phyloP scores from a whole-genome alignment of 2,888 invertebrate species.

The Chymomyza caudatula region DNA sequence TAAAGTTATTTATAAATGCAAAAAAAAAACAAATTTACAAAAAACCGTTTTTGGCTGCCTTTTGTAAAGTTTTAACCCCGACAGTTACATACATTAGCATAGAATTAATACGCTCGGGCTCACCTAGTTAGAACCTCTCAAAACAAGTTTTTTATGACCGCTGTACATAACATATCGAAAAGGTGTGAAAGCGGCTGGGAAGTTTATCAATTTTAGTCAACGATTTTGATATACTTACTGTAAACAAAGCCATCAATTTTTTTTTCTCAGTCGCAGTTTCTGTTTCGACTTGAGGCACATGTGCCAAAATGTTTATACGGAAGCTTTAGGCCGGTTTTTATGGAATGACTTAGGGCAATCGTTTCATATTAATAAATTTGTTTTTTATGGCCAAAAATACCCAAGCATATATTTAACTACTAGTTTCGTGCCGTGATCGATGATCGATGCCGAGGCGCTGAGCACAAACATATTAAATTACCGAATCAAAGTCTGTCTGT shows the following conservation, averaged over 20 bases:
- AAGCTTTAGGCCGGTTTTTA: conserved; percentile 15
- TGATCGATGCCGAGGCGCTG: conserved; percentile 25
- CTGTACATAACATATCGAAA: background rate
- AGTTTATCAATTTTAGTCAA: conserved; percentile 8
- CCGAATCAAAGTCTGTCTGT: conserved; percentile 23
- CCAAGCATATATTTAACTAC: background rate
- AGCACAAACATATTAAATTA: conserved; percentile 51
- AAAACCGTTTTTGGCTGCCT: background rate
- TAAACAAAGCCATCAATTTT: background rate
- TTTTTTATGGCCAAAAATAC: background rate
- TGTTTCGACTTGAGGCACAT: background rate
- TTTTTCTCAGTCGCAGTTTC: too few relatives aligned
- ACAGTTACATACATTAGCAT: background rate
- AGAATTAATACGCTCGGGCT: background rate
- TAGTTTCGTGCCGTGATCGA: conserved; percentile 30
- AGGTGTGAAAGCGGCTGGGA: conserved; percentile 31
- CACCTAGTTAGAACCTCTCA: background rate
- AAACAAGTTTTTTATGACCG: background rate
- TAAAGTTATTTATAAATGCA: too few relatives aligned
- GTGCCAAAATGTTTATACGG: conserved; percentile 9
- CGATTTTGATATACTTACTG: background rate
- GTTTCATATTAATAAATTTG: background rate
- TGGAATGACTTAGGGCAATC: conserved; percentile 10
- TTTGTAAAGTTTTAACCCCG: background rate
- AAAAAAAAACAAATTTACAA: too few relatives aligned